A percentile compares a stretch with the other conserved stretches of the same genome.
Evolutionary conservation across 30 jellyfish, hydroid and myxozoan species (phyloP).

Genomic region (Aurelia aurita complex sp. Pacific): DNA sequence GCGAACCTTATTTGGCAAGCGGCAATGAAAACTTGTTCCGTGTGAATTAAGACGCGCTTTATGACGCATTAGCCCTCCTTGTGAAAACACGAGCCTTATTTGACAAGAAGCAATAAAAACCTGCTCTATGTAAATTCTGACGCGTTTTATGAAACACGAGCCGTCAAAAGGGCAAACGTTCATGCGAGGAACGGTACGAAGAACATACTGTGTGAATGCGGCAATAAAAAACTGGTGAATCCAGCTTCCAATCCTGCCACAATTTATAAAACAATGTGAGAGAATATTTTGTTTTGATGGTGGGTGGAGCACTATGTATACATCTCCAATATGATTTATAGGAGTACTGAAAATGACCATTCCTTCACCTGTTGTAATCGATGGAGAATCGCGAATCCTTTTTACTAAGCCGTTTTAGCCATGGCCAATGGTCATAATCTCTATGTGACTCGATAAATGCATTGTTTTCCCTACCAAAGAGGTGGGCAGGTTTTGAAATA

Average conservation of each 20-base stretch:
- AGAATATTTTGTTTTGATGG: slow-evolving; percentile 31
- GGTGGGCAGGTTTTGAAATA: background rate
- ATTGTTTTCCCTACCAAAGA: background rate
- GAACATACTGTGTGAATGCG: no score
- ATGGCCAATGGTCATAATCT: slow-evolving; percentile 17
- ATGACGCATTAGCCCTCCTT: no score
- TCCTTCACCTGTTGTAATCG: slow-evolving; percentile 42
- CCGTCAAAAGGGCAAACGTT: no score
- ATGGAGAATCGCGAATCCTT: slow-evolving; percentile 18
- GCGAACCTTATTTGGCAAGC: no score
- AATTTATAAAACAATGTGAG: slow-evolving; percentile 27
- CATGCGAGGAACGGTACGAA: no score
- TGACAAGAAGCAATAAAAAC: slow-evolving; percentile 32
- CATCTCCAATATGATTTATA: slow-evolving; percentile 33
- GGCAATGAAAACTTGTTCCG: no score
- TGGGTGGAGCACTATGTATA: slow-evolving; percentile 72
- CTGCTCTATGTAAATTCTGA: background rate
- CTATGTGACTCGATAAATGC: background rate
- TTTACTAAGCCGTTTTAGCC: slow-evolving; percentile 37
- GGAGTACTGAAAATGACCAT: slow-evolving; percentile 57
- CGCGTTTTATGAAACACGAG: no score
- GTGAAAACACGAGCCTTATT: no score
- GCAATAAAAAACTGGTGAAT: no score
- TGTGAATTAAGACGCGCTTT: no score
- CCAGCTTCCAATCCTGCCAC: background rate